These are phyloP conservation scores for Camponotus floridanus DNA, from an alignment of 1,140 invertebrate species.

Conservation along the genomic window DNA sequence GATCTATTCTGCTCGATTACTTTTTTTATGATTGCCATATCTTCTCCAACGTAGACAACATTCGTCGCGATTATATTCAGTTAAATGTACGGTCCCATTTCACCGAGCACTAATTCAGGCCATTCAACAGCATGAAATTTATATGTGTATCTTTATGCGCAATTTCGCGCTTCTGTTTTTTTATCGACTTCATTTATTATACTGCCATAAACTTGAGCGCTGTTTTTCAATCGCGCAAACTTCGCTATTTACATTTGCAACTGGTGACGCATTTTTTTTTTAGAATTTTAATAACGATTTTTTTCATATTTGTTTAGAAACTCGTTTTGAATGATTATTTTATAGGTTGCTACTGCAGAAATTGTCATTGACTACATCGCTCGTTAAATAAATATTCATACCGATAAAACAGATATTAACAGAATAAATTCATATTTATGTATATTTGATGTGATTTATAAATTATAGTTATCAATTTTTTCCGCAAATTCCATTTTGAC, in stretches of 20 bases:
- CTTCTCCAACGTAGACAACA: not conserved
- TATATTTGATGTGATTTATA: not conserved
- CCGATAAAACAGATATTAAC: not conserved
- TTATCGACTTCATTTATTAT: conserved; percentile 52
- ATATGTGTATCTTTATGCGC: conserved; percentile 30
- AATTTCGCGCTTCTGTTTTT: conserved; percentile 6
- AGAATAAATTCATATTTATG: not conserved
- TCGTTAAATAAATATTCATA: conserved; percentile 18
- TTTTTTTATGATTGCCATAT: conserved; percentile 21
- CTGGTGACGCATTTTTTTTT: conserved; percentile 9
- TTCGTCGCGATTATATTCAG: conserved; percentile 25
- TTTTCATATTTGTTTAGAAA: conserved; percentile 23
- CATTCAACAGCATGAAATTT: conserved; percentile 5
- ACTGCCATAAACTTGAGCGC: conserved; percentile 27
- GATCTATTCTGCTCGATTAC: not conserved
- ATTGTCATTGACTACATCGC: not conserved
- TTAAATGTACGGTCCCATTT: not conserved
- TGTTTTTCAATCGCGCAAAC: conserved; percentile 44
- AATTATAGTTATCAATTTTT: not conserved
- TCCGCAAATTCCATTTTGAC: not conserved
- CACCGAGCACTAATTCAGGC: conserved; percentile 6
- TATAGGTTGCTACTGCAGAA: not conserved
- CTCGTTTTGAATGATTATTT: conserved; percentile 12
- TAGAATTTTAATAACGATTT: not conserved
- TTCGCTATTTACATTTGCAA: conserved; percentile 31